phyloP scores from a whole-genome alignment of 2,113 vertebrate species.

The Archilochus colubris region DNA sequence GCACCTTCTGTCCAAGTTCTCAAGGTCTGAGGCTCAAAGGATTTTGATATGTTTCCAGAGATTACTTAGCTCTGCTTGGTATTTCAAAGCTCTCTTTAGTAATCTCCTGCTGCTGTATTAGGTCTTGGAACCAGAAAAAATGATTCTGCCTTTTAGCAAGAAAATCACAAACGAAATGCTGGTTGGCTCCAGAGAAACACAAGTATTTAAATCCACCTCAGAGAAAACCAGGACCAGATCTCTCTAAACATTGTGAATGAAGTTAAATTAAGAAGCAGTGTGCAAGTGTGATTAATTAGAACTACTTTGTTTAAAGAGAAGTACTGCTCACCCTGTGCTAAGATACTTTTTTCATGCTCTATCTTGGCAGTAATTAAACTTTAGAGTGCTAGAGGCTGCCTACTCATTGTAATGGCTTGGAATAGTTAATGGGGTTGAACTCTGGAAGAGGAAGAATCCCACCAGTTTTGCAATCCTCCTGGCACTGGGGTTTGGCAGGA shows the following conservation, averaged over 20 bases:
- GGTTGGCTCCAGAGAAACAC: not conserved
- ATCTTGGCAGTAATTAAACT: slow-evolving; percentile 33
- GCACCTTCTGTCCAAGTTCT: not conserved
- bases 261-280: not conserved
- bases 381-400: slow-evolving; percentile 9
- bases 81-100: not conserved
- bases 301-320: slow-evolving; percentile 2
- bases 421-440: slow-evolving; percentile 17
- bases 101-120: not conserved
- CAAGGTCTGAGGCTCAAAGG: not conserved
- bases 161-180: not conserved
- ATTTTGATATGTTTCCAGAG: slow-evolving; percentile 19
- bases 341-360: not conserved
- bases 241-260: not conserved
- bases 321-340: not conserved
- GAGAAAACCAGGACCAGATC: not conserved
- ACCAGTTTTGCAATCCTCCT: slow-evolving; percentile 55
- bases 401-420: not conserved
- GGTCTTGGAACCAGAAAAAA: not conserved
- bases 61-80: not conserved
- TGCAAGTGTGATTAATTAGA: not conserved
- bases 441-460: slow-evolving; percentile 49
- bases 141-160: not conserved
- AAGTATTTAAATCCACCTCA: slow-evolving; percentile 1
- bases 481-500: slow-evolving; percentile 42